phyloP scores from a whole-genome alignment of 2,888 invertebrate species.

The Balanococcus diminutus region DNA sequence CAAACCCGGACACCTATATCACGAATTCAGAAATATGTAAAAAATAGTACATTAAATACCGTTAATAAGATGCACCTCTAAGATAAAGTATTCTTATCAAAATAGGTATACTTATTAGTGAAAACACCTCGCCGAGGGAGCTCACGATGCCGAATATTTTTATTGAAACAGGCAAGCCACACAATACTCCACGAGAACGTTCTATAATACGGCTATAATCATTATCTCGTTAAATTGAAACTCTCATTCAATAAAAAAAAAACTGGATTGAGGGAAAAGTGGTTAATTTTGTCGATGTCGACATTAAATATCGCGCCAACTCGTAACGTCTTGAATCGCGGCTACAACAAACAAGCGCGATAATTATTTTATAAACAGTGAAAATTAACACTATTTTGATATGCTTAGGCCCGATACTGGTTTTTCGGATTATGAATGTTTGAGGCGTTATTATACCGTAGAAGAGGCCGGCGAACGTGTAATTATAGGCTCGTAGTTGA shows the following conservation, averaged over 20 bases:
- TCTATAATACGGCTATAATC: neutral
- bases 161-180: neutral
- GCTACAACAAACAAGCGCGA: conserved; percentile 39
- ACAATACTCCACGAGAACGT: neutral
- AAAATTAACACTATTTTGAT: conserved; percentile 43
- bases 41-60: neutral
- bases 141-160: neutral
- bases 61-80: neutral
- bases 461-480: neutral
- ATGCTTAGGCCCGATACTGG: conserved; percentile 1
- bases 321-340: no score
- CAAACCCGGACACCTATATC: neutral
- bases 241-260: conserved; percentile 19
- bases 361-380: conserved; percentile 48
- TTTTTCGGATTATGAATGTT: conserved; percentile 27
- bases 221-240: conserved; percentile 35
- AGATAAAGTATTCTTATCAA: neutral
- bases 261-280: conserved; percentile 30
- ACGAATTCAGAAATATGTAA: neutral
- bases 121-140: conserved; percentile 15
- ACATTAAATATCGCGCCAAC: neutral
- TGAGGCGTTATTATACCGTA: no score
- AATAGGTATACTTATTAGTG: neutral
- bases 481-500: conserved; percentile 8
- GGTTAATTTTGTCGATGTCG: conserved; percentile 23